phyloP scores from a whole-genome alignment of 2,113 vertebrate species.

The Gadus chalcogrammus region DNA sequence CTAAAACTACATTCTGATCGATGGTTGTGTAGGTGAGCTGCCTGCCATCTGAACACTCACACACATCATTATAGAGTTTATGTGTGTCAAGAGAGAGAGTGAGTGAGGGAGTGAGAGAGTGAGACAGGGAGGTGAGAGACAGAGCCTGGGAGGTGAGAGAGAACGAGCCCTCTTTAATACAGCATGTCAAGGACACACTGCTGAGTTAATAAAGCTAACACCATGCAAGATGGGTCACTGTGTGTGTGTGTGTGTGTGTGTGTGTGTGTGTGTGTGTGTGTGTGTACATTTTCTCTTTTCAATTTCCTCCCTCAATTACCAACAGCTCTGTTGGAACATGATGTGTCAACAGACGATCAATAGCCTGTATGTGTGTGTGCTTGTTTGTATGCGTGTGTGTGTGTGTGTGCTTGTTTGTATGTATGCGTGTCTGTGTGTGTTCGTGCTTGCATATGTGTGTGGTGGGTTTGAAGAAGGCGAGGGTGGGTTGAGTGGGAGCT shows the following conservation, averaged over 20 bases:
- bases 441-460: neutral
- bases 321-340: constrained; percentile 5
- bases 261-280: neutral
- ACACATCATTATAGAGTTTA: no score
- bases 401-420: no score
- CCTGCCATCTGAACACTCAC: no score
- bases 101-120: constrained; percentile 6
- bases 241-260: no score
- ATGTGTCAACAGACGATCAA: constrained; percentile 16
- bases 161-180: neutral
- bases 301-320: neutral
- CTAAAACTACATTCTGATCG: no score
- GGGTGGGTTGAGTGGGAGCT: neutral
- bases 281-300: neutral
- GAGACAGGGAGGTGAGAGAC: neutral
- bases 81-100: constrained; percentile 10
- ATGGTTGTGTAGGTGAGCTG: no score
- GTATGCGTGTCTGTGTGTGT: neutral
- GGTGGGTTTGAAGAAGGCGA: neutral
- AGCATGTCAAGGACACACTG: neutral
- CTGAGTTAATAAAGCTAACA: neutral
- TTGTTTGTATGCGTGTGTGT: neutral
- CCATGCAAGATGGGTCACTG: neutral
- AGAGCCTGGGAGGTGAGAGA: neutral
- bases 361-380: constrained; percentile 2